Evolutionary conservation across 2,888 invertebrate species (phyloP), one percentile per base, ranked within the genome.

Genomic region (Andrena minutula): DNA sequence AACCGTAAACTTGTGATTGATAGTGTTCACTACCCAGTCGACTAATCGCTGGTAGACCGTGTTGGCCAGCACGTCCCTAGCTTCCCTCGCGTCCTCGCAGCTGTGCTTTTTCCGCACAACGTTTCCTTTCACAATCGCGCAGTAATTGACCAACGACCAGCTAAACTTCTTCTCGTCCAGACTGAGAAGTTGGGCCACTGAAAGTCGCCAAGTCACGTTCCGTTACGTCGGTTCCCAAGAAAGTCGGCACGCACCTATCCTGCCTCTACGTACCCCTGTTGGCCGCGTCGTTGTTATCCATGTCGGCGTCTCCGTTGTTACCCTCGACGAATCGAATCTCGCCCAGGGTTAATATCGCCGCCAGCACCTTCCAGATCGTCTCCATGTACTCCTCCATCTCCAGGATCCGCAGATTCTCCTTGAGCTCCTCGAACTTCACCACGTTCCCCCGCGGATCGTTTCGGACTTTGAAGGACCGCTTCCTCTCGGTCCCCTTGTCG

Each of bases 131-230:
- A 96, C 96, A 49, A 98, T 96, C 85, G 97, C 95, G 87, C 98
- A 98, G 92, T 98, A 98, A 92, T 98, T 98, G 10, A 97, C 96
- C 85, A 98, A 94, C 0, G 98, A 96, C 97, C 98, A 98, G 80
- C 95, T 94, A 87, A 99, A 96, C 93, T 98, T 98, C 77, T 96
- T 97, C 89, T 96, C 95, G 83, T 98, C 98, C 23, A 98, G 94
- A 16, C 96, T 95, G 72, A 99, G 93, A 61, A 98, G 94, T 64
- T 96, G 95, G 0, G 97, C 96, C 60, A 98, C 97, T 95, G 92
- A 88, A 23, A 41, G 41, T 5, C 16, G 41, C 41, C 41, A 41
- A 41, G 12, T 41, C 4, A 26, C n/a, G 49, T 16, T 56, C 41
- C 49, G 12, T n/a, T 3, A 23, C 41, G 12, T 12, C 2, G 16